These are phyloP conservation scores for Coluber constrictor DNA, from an alignment of 2,797 vertebrate species.

Conservation along the genomic window DNA sequence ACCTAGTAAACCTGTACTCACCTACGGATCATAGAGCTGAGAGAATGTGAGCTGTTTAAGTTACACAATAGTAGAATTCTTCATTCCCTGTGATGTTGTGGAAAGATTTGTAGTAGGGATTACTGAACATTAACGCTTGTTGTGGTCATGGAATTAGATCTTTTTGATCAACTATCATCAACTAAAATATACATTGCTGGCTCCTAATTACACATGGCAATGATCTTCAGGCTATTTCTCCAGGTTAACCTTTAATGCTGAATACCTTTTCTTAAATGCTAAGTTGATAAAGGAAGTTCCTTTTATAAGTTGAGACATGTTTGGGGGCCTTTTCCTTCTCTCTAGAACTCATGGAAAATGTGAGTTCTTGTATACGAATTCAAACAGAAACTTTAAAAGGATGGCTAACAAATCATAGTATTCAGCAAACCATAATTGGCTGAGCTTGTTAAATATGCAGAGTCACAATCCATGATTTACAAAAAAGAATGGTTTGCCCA, in stretches of 20 bases:
- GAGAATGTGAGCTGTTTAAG: neutral
- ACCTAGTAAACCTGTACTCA: slow-evolving; percentile 8
- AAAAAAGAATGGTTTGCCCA: neutral
- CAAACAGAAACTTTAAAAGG: neutral
- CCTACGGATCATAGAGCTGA: neutral
- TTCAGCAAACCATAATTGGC: neutral
- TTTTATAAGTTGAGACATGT: neutral
- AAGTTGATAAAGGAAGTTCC: neutral
- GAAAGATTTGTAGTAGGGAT: neutral
- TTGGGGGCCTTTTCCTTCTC: neutral
- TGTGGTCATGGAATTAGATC: neutral
- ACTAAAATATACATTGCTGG: neutral
- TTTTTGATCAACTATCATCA: neutral
- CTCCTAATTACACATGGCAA: slow-evolving; percentile 1
- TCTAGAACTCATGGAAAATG: neutral
- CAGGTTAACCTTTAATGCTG: neutral
- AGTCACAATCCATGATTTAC: neutral
- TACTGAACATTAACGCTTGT: neutral
- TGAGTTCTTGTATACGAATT: neutral
- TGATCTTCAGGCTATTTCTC: neutral
- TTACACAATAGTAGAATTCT: neutral
- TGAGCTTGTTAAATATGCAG: neutral
- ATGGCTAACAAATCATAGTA: neutral
- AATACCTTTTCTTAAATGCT: neutral
- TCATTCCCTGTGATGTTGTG: neutral